These are phyloP conservation scores for Alosa alosa DNA, from an alignment of 2,113 vertebrate species.

Conservation along the genomic window DNA sequence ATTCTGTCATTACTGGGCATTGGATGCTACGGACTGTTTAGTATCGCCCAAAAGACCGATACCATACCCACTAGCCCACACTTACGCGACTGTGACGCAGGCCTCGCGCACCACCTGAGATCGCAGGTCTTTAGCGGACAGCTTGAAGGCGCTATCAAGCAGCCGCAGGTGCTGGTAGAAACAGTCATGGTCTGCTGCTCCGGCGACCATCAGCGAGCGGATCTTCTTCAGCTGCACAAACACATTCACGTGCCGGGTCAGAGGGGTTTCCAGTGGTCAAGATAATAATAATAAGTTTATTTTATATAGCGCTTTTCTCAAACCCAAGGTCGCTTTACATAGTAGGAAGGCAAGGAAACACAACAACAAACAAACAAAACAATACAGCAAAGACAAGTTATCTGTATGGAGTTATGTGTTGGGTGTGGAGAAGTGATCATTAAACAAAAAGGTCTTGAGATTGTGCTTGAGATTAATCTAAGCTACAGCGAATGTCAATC, in stretches of 20 bases:
- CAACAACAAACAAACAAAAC: too few relatives aligned
- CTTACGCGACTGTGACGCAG: conserved; percentile 97
- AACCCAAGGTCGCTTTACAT: too few relatives aligned
- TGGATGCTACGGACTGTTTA: too few relatives aligned
- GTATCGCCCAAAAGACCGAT: too few relatives aligned
- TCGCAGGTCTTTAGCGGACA: conserved; percentile 94
- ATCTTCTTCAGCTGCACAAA: conserved; percentile 88
- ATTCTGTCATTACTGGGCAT: too few relatives aligned
- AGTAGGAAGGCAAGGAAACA: too few relatives aligned
- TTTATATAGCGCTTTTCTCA: too few relatives aligned
- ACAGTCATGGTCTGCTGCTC: conserved; percentile 87
- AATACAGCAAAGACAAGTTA: too few relatives aligned
- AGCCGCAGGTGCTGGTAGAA: conserved; percentile 95
- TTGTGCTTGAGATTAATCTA: not conserved
- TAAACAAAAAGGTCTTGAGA: too few relatives aligned
- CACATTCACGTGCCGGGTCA: not conserved
- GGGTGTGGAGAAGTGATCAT: too few relatives aligned
- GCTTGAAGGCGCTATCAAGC: conserved; percentile 92
- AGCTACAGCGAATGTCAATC: not conserved
- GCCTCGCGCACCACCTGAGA: conserved; percentile 97
- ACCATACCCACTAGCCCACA: conserved; percentile 37
- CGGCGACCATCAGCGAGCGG: conserved; percentile 88
- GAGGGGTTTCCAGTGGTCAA: not conserved
- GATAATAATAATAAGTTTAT: too few relatives aligned
- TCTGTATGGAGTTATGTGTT: too few relatives aligned